phyloP scores from a whole-genome alignment of 2,113 vertebrate species.

The Percina caprodes region DNA sequence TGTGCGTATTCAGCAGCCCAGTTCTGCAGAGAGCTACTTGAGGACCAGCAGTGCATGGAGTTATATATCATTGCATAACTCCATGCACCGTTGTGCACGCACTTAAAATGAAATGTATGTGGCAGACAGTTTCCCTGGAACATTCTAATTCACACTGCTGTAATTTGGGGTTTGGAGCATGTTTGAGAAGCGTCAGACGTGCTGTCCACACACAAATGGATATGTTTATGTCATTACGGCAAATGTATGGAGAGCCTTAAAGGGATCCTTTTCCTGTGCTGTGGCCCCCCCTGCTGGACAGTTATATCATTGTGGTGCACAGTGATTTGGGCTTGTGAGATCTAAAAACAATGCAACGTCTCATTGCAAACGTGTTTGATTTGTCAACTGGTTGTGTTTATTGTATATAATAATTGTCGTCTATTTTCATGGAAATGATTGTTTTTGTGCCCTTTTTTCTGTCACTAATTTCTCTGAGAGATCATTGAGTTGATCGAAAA shows the following conservation, averaged over 20 bases:
- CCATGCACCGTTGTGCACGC: not conserved
- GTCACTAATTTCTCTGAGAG: no score
- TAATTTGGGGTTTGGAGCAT: slow-evolving; percentile 28
- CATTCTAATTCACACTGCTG: slow-evolving; percentile 17
- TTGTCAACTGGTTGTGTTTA: no score
- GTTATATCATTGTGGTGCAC: rapidly evolving
- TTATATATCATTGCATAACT: not conserved
- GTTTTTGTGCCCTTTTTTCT: no score
- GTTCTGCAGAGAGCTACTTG: slow-evolving; percentile 1
- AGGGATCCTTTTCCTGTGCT: slow-evolving; percentile 15
- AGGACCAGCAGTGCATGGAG: not conserved
- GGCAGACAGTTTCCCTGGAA: slow-evolving; percentile 53
- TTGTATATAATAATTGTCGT: no score
- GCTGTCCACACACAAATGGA: slow-evolving; percentile 17
- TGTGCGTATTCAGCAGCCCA: slow-evolving; percentile 4
- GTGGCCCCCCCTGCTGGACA: slow-evolving; percentile 59
- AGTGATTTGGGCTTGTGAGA: not conserved
- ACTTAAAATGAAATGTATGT: slow-evolving; percentile 34
- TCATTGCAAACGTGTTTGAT: no score
- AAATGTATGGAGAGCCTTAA: rapidly evolving
- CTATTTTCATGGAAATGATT: no score
- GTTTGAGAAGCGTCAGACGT: slow-evolving; percentile 28
- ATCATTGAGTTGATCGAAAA: no score
- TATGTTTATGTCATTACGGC: slow-evolving; percentile 40
- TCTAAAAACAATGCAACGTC: not conserved